Percentiles rank a stretch among this genome's conserved stretches.
Conservation (phyloP, 2,888 invertebrate genomes). For the Hemicrepidius hirtus region DNA sequence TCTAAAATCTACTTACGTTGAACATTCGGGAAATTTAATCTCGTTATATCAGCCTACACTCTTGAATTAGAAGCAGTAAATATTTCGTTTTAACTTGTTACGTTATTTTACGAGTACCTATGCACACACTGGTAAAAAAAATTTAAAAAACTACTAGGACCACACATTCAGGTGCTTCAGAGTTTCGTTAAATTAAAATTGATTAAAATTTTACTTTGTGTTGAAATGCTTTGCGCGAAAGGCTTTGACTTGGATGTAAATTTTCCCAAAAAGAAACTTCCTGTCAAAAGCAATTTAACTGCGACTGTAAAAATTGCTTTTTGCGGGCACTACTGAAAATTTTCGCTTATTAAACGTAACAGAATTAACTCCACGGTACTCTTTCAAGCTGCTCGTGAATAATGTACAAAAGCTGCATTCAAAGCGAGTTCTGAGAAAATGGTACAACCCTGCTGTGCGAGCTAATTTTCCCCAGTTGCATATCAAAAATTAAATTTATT, state of each 20-base stretch:
- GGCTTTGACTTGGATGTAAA: conserved; percentile 17
- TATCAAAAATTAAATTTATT: too few species aligned
- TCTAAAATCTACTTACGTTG: conserved; percentile 51
- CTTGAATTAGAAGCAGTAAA: conserved; percentile 29
- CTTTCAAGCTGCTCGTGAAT: conserved; percentile 33
- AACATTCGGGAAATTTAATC: conserved; percentile 52
- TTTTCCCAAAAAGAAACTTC: conserved; percentile 30
- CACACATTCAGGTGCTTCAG: background rate
- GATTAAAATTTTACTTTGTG: conserved; percentile 5
- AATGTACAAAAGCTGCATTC: conserved; percentile 20
- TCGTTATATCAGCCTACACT: conserved; percentile 41
- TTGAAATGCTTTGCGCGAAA: conserved; percentile 3
- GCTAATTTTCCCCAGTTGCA: too few species aligned
- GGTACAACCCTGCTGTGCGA: too few species aligned
- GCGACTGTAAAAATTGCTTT: conserved; percentile 17
- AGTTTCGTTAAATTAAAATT: conserved; percentile 5
- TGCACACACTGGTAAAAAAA: background rate
- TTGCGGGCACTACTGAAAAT: conserved; percentile 29
- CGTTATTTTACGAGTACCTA: background rate
- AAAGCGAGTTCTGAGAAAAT: background rate
- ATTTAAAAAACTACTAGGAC: background rate
- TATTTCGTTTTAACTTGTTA: conserved; percentile 14
- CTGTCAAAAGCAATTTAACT: conserved; percentile 31
- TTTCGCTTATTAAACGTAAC: conserved; percentile 40
- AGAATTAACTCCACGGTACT: conserved; percentile 31